Percentiles rank a stretch among this genome's conserved stretches.
Evolutionary conservation across 2,888 invertebrate genomes (phyloP).

Genomic region (Pachycephus smyrnensis): DNA sequence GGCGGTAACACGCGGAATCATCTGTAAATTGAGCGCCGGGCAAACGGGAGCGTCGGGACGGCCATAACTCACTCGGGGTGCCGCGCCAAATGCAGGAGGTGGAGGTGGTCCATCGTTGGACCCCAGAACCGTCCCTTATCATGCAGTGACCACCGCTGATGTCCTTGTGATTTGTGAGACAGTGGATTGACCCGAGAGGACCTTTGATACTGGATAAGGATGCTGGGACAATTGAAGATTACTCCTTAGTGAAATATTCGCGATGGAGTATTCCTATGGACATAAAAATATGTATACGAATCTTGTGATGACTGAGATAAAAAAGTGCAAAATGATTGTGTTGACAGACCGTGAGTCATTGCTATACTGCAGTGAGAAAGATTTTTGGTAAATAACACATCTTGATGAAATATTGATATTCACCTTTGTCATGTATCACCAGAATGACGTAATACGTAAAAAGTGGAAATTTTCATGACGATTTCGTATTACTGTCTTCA

Average conservation of each 20-base stretch:
- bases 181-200: constrained; percentile 12
- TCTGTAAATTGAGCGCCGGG: constrained; percentile 73
- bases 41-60: constrained; percentile 62
- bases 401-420: not conserved
- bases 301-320: not conserved
- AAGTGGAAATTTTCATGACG: not conserved
- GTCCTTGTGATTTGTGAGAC: constrained; percentile 34
- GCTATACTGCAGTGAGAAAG: not conserved
- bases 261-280: not conserved
- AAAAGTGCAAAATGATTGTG: not conserved
- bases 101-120: constrained; percentile 22
- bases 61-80: constrained; percentile 69
- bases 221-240: not conserved
- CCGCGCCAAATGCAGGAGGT: constrained; percentile 38
- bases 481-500: not conserved
- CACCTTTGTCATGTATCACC: not conserved
- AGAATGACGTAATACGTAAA: not conserved
- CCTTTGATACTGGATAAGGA: constrained; percentile 7
- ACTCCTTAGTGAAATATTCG: not conserved
- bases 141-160: constrained; percentile 27
- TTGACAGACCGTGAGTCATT: not conserved
- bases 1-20: constrained; percentile 70
- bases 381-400: not conserved
- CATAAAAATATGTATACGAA: not conserved
- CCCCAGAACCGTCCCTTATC: constrained; percentile 30